Percentiles rank a stretch among this genome's conserved stretches.
Conservation (phyloP, 2,797 vertebrate genomes). For the Siniperca scherzeri region DNA sequence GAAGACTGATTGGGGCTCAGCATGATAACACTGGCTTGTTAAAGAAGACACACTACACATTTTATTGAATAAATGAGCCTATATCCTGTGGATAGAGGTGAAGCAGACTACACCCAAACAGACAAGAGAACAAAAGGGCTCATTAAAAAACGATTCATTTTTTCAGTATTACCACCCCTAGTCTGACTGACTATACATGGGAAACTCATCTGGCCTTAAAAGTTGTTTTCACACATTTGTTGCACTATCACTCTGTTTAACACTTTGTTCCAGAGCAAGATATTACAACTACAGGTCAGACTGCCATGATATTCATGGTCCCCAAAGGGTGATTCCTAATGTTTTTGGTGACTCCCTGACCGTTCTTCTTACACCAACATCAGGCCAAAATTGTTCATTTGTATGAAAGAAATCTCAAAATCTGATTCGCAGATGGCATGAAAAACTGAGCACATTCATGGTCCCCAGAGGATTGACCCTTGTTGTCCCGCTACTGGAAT, state of each 20-base stretch:
- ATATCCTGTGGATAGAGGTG: neutral
- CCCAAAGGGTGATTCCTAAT: neutral
- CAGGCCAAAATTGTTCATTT: neutral
- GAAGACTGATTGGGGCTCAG: constrained; percentile 1
- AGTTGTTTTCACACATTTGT: neutral
- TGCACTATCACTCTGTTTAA: neutral
- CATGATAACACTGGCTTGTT: neutral
- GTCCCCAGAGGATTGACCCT: too few species aligned
- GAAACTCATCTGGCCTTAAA: constrained; percentile 16
- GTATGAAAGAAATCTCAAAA: too few species aligned
- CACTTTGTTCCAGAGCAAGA: neutral
- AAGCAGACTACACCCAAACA: constrained; percentile 3
- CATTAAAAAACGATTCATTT: constrained; percentile 35
- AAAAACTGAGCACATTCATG: too few species aligned
- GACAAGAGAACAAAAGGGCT: constrained; percentile 27
- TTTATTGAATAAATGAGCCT: constrained; percentile 4
- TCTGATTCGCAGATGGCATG: too few species aligned
- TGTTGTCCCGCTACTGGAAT: too few species aligned
- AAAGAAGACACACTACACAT: neutral
- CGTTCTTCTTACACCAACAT: neutral
- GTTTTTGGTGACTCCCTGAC: too few species aligned
- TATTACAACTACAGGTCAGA: neutral
- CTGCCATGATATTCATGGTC: neutral
- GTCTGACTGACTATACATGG: constrained; percentile 38
- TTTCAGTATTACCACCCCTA: neutral